Evolutionary conservation across 2,888 invertebrate genomes (phyloP), one percentile per base, ranked within the genome.

Genomic region (Troides helena): DNA sequence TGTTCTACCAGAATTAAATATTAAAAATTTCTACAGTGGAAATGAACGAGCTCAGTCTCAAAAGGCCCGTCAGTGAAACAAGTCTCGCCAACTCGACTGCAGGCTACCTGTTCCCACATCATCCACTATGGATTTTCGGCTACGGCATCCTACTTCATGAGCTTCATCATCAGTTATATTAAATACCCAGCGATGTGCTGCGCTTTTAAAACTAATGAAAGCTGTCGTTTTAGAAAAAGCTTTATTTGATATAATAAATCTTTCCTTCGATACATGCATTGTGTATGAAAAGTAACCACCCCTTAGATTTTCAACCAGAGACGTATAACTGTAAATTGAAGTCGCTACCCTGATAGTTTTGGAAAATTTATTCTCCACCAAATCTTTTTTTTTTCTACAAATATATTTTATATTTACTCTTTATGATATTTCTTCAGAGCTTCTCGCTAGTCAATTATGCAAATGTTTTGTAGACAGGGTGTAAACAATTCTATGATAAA

Each of bases 31-130:
- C 71, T 75, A 53, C 87, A 92, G 92, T 92, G 81, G 90, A 90
- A 72, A 90, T 92, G 72, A 92, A 90, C 82, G 92, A 92, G 82
- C 81, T 91, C 61, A 90, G 87, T 78, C 70, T 87, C 81, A 91
- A 88, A 81, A 88, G 83, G 74, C 87, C 92, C 61, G 81, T 83
- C 68, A 83, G 89, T 2, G 90, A 90, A 64, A 87, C 87, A 18
- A 87, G 81, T 67, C 85, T 84, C 56, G 84, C 84, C 1, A 88
- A 87, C 67, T 82, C 80, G 21, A 85, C 88, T 14, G 82, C 87
- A 3, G 75, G 77, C 6, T 23, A 67, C 43, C 69, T 73, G 65
- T 74, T 74, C 65, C 73, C 78, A 17, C 80, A 75, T 73, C 75
- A 75, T 72, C 78, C 84, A 36, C 64, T 88, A 53, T 83, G 85